Evolutionary conservation across 2,888 invertebrate species (phyloP).

Genomic region (Drosophila kokeensis): DNA sequence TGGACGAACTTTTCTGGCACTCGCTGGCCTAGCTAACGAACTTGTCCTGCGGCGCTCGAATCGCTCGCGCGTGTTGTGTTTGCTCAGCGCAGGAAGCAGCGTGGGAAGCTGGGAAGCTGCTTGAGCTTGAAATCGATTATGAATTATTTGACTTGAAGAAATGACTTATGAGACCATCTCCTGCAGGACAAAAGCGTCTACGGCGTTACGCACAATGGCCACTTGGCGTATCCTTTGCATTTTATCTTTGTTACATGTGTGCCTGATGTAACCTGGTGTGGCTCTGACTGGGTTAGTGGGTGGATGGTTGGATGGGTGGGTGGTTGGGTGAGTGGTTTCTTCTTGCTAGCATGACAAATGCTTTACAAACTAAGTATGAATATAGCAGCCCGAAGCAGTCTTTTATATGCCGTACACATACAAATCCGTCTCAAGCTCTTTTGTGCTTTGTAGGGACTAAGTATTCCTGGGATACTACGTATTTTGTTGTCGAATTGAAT

Average conservation of each 20-base stretch:
- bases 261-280: neutral
- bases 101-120: slow-evolving; percentile 15
- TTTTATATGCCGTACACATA: neutral
- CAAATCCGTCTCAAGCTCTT: neutral
- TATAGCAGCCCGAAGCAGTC: neutral
- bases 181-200: slow-evolving; percentile 51
- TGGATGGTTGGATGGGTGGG: neutral
- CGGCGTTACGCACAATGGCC: slow-evolving; percentile 60
- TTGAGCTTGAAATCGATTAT: slow-evolving; percentile 78
- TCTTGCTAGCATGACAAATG: slow-evolving; percentile 47
- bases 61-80: slow-evolving; percentile 40
- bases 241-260: slow-evolving; percentile 58
- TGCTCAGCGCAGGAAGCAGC: slow-evolving; percentile 27
- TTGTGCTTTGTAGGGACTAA: neutral
- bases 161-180: slow-evolving; percentile 81
- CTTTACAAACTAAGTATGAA: slow-evolving; percentile 4
- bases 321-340: neutral
- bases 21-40: slow-evolving; percentile 53
- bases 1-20: slow-evolving; percentile 45
- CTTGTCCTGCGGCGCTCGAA: slow-evolving; percentile 59
- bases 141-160: slow-evolving; percentile 82
- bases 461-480: neutral
- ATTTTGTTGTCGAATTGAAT: neutral
- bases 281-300: neutral
- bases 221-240: slow-evolving; percentile 45